Evolutionary conservation across 2,888 invertebrate genomes (phyloP), one percentile per base, ranked within the genome.

Genomic region (Noctua comes): DNA sequence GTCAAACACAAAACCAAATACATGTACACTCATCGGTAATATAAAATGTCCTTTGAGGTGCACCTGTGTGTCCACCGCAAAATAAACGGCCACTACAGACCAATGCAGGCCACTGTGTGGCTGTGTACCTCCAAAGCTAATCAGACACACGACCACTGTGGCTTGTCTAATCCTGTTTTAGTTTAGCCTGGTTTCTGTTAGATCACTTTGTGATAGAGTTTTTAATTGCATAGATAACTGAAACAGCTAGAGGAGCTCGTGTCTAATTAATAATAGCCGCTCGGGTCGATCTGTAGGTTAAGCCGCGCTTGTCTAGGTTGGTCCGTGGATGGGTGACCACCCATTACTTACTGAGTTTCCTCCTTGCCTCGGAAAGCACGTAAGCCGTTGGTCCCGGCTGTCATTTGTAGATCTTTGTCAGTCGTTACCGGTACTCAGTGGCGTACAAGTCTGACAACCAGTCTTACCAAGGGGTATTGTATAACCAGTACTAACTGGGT

Each of bases 161-260:
- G 86, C 54, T 54, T 54, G 54, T 82, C 40, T 73, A 36, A 80
- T 85, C 24, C 51, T 43, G n/a, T 81, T 82, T 81, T 65, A 73
- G 64, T 81, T 59, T 27, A 51, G 43, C 18, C 51, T 1, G 7
- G 31, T 72, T 72, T 36, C 16, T 31, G 6, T 40, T 68, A 40
- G 24, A 68, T 62, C 10, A 24, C 16, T 71, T 48, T 62, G 43
- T 64, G 48, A 16, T 78, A 31, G 5, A 21, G 16, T 51, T 48
- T 43, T n/a, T 3, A n/a, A 57, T 13, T 11, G 13, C n/a, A 57
- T 54, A 4, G 24, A 3, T 54, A 54, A 54, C 3, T 27, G 27
- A 54, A 54, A 54, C 24, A 54, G n/a, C 11, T 54, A 10, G 10
- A 54, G 10, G 0, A 54, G 54, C 10, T 54, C n/a, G 24, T 54